A percentile compares a stretch with the other conserved stretches of the same genome.
These are phyloP conservation scores for Solenodon paradoxus DNA, from an alignment of 2,113 vertebrate species.

Conservation along the genomic window DNA sequence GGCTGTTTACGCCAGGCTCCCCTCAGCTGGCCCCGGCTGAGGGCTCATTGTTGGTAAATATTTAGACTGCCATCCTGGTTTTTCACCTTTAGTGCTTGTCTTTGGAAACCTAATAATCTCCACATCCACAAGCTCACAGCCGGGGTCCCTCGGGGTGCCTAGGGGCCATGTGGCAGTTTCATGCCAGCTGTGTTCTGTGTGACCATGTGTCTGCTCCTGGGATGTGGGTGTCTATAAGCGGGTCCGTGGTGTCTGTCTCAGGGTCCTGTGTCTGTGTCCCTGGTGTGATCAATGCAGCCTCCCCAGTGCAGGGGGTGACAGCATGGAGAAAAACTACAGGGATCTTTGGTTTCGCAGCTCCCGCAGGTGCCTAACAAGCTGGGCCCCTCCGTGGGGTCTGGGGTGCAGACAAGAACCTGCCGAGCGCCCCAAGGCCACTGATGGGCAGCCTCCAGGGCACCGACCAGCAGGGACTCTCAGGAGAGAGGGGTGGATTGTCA, in stretches of 20 bases:
- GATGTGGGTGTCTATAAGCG: slow-evolving; percentile 44
- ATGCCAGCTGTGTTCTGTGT: slow-evolving; percentile 65
- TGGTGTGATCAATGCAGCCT: neutral
- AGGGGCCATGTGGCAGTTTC: slow-evolving; percentile 22
- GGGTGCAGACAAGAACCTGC: neutral
- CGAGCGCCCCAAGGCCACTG: neutral
- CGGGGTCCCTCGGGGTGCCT: neutral
- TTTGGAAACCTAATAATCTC: neutral
- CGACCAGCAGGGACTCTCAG: neutral
- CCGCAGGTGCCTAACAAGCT: neutral
- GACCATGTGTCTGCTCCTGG: slow-evolving; percentile 23
- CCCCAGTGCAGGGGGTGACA: neutral
- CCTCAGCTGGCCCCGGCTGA: too few relatives aligned
- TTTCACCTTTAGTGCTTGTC: neutral
- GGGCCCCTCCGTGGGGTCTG: neutral
- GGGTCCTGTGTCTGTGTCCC: slow-evolving; percentile 72
- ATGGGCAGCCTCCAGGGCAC: neutral
- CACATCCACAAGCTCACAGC: neutral
- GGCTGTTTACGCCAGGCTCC: neutral
- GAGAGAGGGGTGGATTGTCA: neutral
- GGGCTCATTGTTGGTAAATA: neutral
- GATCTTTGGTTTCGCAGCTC: too few relatives aligned
- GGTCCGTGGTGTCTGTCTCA: slow-evolving; percentile 65
- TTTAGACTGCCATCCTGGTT: neutral
- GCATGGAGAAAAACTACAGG: neutral